Evolutionary conservation across 2,113 vertebrate genomes (phyloP), one percentile per base, ranked within the genome.

Genomic region (Anoplopoma fimbria): DNA sequence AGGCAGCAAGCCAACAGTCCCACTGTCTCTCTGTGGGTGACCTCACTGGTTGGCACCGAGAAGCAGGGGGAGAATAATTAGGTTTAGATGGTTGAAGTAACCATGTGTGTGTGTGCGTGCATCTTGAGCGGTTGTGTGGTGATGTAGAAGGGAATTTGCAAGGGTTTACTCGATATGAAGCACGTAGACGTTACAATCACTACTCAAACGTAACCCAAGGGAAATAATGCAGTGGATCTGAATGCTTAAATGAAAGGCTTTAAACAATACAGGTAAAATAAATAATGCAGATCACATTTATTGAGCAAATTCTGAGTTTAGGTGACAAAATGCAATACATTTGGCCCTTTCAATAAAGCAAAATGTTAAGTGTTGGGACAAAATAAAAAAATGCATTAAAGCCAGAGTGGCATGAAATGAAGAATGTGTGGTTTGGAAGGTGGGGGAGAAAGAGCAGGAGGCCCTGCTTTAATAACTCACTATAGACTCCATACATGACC

Each of bases 41-140:
- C 94, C 94, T 95, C 95, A 95, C 90, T 82, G 47, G 86, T 89
- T 95, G 94, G 95, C 94, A 93, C 84, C 51, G 69, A 86, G 81
- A 82, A 85, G 80, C 86, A 58, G 75, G 88, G 88, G 89, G 81
- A 71, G 85, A 90, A 92, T 95, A 95, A 95, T 95, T 93, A 92
- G 91, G 91, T 93, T 93, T 89, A 92, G 89, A 89, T 91, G 90
- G 86, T 76, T 88, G 87, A 91, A 89, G 86, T 87, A 82, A 88
- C 71, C 57, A 73, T 78, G 63, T 82, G 73, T 82, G 69, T 75
- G 82, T 75, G 74, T 25, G 84, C 68, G 71, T 78, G 74, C 38
- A 42, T 58, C 70, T 75, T 81, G 84, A 73, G 86, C 74, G 84
- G 83, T 78, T 85, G 82, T 77, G 70, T 75, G 73, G 29, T 84